Evolutionary conservation across 2,888 invertebrate species (phyloP), one percentile per base, ranked within the genome.

Genomic region (Synanthedon vespiformis): DNA sequence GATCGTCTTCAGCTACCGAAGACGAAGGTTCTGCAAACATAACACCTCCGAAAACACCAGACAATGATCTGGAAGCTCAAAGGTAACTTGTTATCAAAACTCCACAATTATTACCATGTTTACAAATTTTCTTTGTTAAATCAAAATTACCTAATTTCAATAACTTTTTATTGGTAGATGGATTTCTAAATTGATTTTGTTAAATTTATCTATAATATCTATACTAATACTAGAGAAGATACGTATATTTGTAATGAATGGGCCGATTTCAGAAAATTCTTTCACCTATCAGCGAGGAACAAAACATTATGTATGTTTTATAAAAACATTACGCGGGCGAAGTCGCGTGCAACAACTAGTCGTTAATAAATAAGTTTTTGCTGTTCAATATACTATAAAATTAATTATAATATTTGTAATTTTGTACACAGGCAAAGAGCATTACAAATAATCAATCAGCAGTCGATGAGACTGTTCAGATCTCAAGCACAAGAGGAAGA

Each of bases 21-120:
- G 87, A 87, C 55, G 87, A 87, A 57, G 85, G 85, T 12, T 86
- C 87, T 11, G 78, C 85, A 14, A 87, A 87, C 55, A 86, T 87
- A 40, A 87, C 87, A 55, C 87, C 87, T 63, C 87, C 87, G 62
- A 87, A 85, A 63, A 87, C 87, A 48, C 87, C 87, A n/a, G 87
- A 87, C 49, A 82, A 85, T 57, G 86, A 86, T 54, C 77, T 85
- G 14, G 86, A 87, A 57, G 73, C 79, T 60, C 83, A 85, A 58
- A 80, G 87, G 87, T 86, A 65, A 59, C n/a, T 44, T 34, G 34
- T 34, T 18, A 48, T 18, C 11, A 48, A 48, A 34, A 10, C 34
- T 22, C 22, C 22, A 22, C 22, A 4, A 22, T 22, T 22, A 4
- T 22, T 22, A 22, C 22, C 22, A 22, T 4, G 4, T 34, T 34